Percentiles rank a stretch among this genome's conserved stretches.
These are phyloP conservation scores for Bathynomus jamesi DNA, from an alignment of 1,140 invertebrate genomes.

Conservation along the genomic window DNA sequence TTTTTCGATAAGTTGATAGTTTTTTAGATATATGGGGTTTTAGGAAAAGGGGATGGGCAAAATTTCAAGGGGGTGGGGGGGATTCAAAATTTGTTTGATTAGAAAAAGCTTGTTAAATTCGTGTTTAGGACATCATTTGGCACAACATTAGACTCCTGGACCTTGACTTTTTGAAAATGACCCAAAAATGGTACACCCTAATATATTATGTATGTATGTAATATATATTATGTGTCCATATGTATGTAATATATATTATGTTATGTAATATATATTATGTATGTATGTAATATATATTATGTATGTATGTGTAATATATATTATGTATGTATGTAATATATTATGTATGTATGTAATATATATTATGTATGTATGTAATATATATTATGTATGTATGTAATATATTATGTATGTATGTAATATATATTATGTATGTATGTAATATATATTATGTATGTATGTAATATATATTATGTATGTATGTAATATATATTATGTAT, in stretches of 20 bases:
- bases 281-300: neutral
- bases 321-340: conserved; percentile 9
- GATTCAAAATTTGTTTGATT: too few relatives aligned
- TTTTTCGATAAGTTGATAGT: too few relatives aligned
- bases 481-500: neutral
- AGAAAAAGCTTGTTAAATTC: too few relatives aligned
- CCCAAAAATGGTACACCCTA: too few relatives aligned
- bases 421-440: conserved; percentile 9
- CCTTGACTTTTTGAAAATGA: too few relatives aligned
- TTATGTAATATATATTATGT: neutral
- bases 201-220: conserved; percentile 14
- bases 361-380: neutral
- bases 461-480: neutral
- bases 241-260: conserved; percentile 6
- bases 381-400: conserved; percentile 7
- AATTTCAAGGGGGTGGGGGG: too few relatives aligned
- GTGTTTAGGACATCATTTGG: too few relatives aligned
- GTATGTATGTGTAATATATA: conserved; percentile 13
- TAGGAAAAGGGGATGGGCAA: too few relatives aligned
- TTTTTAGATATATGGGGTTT: too few relatives aligned
- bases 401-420: conserved; percentile 6
- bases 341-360: neutral
- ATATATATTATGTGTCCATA: conserved; percentile 14
- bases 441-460: conserved; percentile 8
- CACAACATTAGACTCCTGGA: too few relatives aligned